These are phyloP conservation scores for Panurus biarmicus DNA, from an alignment of 2,113 vertebrate species.

Conservation along the genomic window DNA sequence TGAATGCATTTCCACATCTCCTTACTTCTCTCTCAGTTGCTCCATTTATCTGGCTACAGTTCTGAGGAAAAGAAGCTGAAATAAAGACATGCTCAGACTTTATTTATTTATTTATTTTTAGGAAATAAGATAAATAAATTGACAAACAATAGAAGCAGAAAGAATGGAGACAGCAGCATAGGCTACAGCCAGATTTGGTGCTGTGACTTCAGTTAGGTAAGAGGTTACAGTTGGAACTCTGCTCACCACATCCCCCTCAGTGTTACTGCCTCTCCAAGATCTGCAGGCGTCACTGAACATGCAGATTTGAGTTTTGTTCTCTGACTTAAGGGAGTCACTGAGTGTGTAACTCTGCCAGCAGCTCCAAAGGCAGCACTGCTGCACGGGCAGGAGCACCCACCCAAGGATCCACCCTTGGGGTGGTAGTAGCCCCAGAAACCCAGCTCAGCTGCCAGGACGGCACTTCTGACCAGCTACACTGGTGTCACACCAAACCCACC, in stretches of 20 bases:
- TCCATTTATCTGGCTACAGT: background rate
- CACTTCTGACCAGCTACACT: background rate
- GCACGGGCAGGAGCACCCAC: background rate
- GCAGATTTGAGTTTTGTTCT: background rate
- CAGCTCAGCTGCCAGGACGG: background rate
- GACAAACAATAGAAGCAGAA: background rate
- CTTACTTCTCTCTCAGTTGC: background rate
- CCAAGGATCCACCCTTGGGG: background rate
- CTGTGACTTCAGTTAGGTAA: background rate
- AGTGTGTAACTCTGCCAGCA: background rate
- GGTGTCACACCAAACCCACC: background rate
- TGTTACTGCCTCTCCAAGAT: background rate
- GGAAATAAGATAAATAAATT: background rate
- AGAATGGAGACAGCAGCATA: background rate
- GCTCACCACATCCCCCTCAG: background rate
- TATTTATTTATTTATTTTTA: background rate
- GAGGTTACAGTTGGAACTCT: background rate
- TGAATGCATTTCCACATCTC: background rate
- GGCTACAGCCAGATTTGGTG: background rate
- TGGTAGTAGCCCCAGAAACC: background rate
- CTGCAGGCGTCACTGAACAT: background rate
- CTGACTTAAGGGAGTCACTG: background rate
- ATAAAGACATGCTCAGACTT: background rate
- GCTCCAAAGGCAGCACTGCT: background rate
- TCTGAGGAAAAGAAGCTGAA: background rate